phyloP scores from a whole-genome alignment of 1,140 invertebrate genomes.

The Ditylenchus dipsaci region DNA sequence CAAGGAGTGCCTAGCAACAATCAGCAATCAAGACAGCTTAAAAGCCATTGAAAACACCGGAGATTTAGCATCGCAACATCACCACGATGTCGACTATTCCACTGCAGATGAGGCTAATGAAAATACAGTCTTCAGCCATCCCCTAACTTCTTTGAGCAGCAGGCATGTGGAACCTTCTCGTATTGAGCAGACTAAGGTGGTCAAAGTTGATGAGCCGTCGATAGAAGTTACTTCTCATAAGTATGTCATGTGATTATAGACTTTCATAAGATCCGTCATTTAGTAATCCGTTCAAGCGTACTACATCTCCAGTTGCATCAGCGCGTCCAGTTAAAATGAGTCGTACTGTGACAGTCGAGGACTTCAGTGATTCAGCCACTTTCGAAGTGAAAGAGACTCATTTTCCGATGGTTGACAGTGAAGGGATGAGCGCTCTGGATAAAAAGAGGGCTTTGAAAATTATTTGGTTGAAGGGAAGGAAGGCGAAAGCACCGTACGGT shows the following conservation, averaged over 20 bases:
- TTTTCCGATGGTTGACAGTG: neutral
- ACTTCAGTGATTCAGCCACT: neutral
- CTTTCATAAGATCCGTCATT: neutral
- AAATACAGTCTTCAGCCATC: neutral
- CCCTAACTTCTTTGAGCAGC: too few relatives aligned
- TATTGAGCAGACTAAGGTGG: too few relatives aligned
- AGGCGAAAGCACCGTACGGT: constrained; percentile 10
- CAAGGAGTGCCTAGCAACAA: constrained; percentile 30
- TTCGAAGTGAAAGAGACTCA: too few relatives aligned
- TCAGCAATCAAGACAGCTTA: constrained; percentile 4
- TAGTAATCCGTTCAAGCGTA: neutral
- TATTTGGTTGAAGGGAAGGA: neutral
- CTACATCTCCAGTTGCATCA: neutral
- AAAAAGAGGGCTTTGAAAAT: neutral
- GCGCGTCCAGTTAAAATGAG: constrained; percentile 1
- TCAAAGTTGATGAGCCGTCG: neutral
- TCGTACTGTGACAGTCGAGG: neutral
- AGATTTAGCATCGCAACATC: neutral
- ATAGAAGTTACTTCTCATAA: neutral
- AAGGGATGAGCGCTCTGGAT: neutral
- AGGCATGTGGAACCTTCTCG: neutral
- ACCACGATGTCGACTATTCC: neutral
- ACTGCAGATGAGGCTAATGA: neutral
- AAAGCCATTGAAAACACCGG: too few relatives aligned
- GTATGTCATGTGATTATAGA: neutral